Percentiles rank a stretch among this genome's conserved stretches.
These are phyloP conservation scores for Amblyjoppa fuscipennis DNA, from an alignment of 2,888 invertebrate genomes.

Conservation along the genomic window DNA sequence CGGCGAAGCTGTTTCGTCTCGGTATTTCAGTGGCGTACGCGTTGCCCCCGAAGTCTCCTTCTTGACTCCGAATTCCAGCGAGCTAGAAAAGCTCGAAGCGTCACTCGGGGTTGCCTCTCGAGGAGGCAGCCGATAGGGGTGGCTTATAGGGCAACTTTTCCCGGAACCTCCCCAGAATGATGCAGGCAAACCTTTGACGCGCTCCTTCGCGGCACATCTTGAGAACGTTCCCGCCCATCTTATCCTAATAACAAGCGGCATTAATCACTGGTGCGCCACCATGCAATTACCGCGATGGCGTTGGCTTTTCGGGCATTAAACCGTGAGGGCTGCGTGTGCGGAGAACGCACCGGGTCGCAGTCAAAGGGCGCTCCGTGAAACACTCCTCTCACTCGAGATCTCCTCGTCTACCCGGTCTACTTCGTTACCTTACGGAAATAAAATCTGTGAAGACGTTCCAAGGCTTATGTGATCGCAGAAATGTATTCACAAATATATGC, in stretches of 20 bases:
- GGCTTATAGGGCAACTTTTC: conserved; percentile 41
- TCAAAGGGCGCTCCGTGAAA: conserved; percentile 71
- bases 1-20: conserved; percentile 34
- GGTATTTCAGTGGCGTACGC: conserved; percentile 63
- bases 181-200: conserved; percentile 73
- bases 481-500: no score
- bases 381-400: conserved; percentile 9
- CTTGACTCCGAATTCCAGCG: conserved; percentile 20
- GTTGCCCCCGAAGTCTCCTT: conserved; percentile 35
- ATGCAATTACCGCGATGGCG: conserved; percentile 80
- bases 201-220: conserved; percentile 69
- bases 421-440: not conserved
- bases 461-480: no score
- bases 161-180: conserved; percentile 3
- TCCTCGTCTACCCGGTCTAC: not conserved
- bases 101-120: not conserved
- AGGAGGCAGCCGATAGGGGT: conserved; percentile 37
- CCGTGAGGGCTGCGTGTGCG: conserved; percentile 33
- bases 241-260: conserved; percentile 80
- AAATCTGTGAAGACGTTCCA: no score
- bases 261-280: conserved; percentile 79
- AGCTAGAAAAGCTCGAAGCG: conserved; percentile 19
- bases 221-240: conserved; percentile 74
- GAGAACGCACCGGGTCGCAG: conserved; percentile 70
- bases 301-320: conserved; percentile 70